Conservation (phyloP, 2,113 vertebrate genomes). For the Chaetops frenatus region DNA sequence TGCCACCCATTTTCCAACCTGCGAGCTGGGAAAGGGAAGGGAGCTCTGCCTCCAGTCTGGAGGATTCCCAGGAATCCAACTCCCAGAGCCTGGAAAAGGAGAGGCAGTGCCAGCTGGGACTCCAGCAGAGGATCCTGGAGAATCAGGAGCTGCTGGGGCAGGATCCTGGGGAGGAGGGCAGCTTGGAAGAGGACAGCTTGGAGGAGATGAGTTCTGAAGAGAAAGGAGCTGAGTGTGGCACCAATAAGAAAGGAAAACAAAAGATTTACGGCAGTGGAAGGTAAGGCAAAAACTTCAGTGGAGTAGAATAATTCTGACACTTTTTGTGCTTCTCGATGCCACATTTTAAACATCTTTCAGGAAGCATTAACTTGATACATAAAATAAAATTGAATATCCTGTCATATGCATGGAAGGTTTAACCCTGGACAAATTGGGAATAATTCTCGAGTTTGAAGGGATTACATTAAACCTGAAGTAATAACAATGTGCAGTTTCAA, state of each 20-base stretch:
- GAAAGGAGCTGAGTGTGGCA: neutral
- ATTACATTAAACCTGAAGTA: slow-evolving; percentile 79
- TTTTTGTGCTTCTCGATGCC: neutral
- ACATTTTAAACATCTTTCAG: slow-evolving; percentile 21
- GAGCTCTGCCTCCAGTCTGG: neutral
- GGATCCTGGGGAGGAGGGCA: neutral
- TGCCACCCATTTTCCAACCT: neutral
- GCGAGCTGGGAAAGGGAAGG: neutral
- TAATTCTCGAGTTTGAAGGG: slow-evolving; percentile 72
- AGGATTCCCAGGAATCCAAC: slow-evolving; percentile 67
- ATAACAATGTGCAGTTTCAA: slow-evolving; percentile 76
- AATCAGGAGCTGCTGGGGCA: neutral
- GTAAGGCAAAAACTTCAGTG: neutral
- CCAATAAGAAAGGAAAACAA: neutral
- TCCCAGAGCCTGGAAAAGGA: slow-evolving; percentile 66
- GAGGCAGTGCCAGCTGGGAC: slow-evolving; percentile 25
- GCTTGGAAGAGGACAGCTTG: slow-evolving; percentile 57
- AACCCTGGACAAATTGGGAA: slow-evolving; percentile 71
- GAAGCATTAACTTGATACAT: slow-evolving; percentile 51
- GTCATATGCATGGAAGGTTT: slow-evolving; percentile 55
- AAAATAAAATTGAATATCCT: slow-evolving; percentile 58
- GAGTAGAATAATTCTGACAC: neutral
- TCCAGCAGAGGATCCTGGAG: neutral
- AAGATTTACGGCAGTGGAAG: neutral
- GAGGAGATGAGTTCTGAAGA: neutral